Evolutionary conservation across 2,797 vertebrate genomes (phyloP).

Genomic region (Sebastes elongatus): DNA sequence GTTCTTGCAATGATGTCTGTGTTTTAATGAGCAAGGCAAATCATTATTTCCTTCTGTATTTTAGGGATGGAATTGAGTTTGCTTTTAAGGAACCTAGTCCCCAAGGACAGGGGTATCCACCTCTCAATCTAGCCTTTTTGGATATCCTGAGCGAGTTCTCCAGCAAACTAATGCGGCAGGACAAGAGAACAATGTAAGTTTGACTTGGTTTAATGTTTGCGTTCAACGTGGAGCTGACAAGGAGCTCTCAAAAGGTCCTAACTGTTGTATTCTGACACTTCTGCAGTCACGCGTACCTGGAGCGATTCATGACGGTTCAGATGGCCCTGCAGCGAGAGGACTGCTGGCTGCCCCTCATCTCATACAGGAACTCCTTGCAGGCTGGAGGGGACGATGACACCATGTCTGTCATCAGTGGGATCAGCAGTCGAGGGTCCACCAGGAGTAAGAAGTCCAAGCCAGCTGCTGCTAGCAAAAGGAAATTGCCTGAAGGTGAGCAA

Average conservation of each 20-base stretch:
- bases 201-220: neutral
- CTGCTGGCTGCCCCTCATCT: constrained; percentile 98
- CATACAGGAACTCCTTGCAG: constrained; percentile 96
- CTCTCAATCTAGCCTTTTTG: constrained; percentile 93
- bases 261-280: constrained; percentile 12
- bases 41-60: neutral
- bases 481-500: constrained; percentile 90
- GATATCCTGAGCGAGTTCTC: constrained; percentile 98
- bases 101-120: constrained; percentile 93
- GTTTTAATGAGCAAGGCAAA: neutral
- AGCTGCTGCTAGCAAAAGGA: constrained; percentile 88
- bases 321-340: constrained; percentile 98
- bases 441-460: constrained; percentile 96
- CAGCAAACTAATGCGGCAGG: constrained; percentile 95
- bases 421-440: constrained; percentile 93
- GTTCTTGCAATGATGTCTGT: neutral
- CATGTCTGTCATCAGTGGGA: constrained; percentile 97
- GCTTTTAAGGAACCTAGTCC: constrained; percentile 96
- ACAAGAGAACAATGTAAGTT: constrained; percentile 98
- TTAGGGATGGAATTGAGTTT: constrained; percentile 97
- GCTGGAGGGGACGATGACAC: constrained; percentile 95
- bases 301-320: constrained; percentile 99
- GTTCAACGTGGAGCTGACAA: neutral
- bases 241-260: neutral
- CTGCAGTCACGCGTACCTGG: constrained; percentile 94